These are phyloP conservation scores for Mormyrus hasselquistii DNA, from an alignment of 2,797 vertebrate genomes.

Conservation along the genomic window DNA sequence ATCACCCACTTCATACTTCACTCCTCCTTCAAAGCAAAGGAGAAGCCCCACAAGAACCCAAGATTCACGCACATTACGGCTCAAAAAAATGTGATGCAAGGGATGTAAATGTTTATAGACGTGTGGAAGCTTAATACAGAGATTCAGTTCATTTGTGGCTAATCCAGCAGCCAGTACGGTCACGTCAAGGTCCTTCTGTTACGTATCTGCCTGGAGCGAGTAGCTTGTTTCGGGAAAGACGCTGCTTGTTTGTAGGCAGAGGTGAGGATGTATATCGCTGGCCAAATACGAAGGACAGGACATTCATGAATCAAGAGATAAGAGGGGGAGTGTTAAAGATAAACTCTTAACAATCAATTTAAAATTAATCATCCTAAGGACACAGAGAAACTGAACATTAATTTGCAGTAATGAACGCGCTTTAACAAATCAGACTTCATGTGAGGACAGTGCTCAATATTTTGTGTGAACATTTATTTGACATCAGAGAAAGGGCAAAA, in stretches of 20 bases:
- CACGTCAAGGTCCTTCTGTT: not conserved
- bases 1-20: not conserved
- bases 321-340: not conserved
- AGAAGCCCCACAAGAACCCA: not conserved
- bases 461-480: not conserved
- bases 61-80: not conserved
- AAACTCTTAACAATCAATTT: not conserved
- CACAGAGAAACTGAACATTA: not conserved
- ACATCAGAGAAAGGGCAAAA: not conserved
- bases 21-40: not conserved
- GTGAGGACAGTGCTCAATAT: not conserved
- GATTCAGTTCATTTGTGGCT: not conserved
- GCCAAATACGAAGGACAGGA: not conserved
- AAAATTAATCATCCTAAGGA: not conserved
- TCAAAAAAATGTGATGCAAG: not conserved
- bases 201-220: not conserved
- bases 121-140: not conserved
- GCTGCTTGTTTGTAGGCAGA: not conserved
- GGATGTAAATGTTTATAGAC: not conserved
- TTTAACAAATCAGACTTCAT: not conserved
- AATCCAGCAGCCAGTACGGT: not conserved
- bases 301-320: not conserved
- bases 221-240: not conserved
- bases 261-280: not conserved
- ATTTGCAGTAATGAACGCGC: not conserved